Percentiles rank a stretch among this genome's conserved stretches.
phyloP scores from a whole-genome alignment of 92 coral and sea anemone genomes.

The Desmophyllum pertusum region DNA sequence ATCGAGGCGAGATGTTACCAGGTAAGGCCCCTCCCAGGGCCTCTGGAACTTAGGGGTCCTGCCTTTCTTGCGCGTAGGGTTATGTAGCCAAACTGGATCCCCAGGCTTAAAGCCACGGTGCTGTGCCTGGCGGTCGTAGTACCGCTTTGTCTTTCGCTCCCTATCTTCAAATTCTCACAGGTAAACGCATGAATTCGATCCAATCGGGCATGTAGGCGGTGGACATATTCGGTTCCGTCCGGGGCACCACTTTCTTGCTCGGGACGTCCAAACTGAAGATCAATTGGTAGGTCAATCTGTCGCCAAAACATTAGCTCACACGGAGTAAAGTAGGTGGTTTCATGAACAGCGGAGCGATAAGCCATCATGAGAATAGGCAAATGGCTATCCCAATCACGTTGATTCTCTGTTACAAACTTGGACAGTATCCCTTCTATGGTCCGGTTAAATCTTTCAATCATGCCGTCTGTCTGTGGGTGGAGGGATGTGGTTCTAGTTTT shows the following conservation, averaged over 20 bases:
- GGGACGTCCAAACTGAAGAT: background rate
- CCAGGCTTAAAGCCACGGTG: conserved; percentile 25
- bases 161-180: conserved; percentile 33
- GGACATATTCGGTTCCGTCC: background rate
- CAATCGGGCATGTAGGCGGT: background rate
- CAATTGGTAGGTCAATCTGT: conserved; percentile 18
- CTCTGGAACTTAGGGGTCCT: conserved; percentile 40
- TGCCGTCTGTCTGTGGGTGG: background rate
- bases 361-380: background rate
- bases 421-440: background rate
- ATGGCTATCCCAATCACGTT: background rate
- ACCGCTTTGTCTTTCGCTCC: conserved; percentile 23
- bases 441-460: background rate
- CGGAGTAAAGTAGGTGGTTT: conserved; percentile 17
- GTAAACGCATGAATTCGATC: conserved; percentile 29
- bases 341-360: background rate
- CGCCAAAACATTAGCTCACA: conserved; percentile 33
- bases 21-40: conserved; percentile 18
- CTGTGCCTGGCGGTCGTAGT: conserved; percentile 32
- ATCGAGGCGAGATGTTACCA: conserved; percentile 25
- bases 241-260: background rate
- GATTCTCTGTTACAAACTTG: background rate
- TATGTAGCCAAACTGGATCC: conserved; percentile 52
- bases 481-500: conserved; percentile 7
- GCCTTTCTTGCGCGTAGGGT: conserved; percentile 43